Conservation (phyloP, 2,113 vertebrate species). For the Sialia sialis region DNA sequence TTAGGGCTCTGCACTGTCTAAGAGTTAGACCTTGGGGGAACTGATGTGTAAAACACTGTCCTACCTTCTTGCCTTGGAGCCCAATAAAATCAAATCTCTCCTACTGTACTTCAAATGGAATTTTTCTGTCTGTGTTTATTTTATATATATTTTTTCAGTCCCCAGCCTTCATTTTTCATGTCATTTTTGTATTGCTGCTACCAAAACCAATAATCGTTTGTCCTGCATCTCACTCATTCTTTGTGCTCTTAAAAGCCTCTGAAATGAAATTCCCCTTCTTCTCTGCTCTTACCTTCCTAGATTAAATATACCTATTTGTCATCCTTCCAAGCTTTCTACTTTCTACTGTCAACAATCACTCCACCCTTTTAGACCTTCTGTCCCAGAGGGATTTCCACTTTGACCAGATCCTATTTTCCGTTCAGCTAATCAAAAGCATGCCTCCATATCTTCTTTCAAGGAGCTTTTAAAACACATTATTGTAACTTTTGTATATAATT, state of each 20-base stretch:
- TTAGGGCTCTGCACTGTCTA: neutral
- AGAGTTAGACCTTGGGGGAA: neutral
- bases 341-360: constrained; percentile 5
- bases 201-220: constrained; percentile 35
- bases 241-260: constrained; percentile 29
- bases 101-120: neutral
- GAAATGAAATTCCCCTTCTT: constrained; percentile 46
- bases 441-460: neutral
- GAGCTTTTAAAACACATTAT: neutral
- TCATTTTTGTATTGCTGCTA: constrained; percentile 23
- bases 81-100: neutral
- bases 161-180: constrained; percentile 28
- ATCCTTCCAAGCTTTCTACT: constrained; percentile 30
- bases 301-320: constrained; percentile 49
- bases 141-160: neutral
- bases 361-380: neutral
- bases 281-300: constrained; percentile 8
- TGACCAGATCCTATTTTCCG: neutral
- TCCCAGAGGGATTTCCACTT: neutral
- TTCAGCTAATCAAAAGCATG: neutral
- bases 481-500: neutral
- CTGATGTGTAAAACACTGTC: neutral
- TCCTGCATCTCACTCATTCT: constrained; percentile 35
- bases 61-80: neutral
- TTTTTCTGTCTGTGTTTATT: neutral